Evolutionary conservation across 2,888 invertebrate genomes (phyloP), one percentile per base, ranked within the genome.

Genomic region (Drosophila siamana): DNA sequence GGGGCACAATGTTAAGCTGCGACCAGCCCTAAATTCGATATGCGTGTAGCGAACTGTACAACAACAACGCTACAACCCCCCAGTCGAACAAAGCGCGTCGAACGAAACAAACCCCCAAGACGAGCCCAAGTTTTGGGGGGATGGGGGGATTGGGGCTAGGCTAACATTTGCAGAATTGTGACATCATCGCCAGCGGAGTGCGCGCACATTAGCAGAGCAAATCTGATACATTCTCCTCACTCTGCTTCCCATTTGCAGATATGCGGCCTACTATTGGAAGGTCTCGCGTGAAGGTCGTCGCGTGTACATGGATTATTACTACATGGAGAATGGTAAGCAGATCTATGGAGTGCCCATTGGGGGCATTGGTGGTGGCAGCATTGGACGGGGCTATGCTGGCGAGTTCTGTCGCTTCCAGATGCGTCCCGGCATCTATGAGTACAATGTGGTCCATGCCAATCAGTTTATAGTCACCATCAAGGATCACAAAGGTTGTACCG

Each of bases 351-450:
- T 96, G 26, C 97, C 97, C 2, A 93, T 97, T 76, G 97, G 97
- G 61, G 97, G 96, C 46, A 95, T 97, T 70, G 97, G 97, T 2
- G 93, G 94, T 73, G 92, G 92, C 38, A 92, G 91, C 51, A 98
- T 99, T 84, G 98, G 98, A 2, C 94, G 98, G 56, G 98, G 98
- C 4, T 98, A 95, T 92, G 95, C 95, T 87, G 98, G 98, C 15
- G 98, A 98, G 92, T 98, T 98, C 92, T 98, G 98, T 91, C 94
- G 98, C 60, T 98, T 95, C 91, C 97, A 97, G 91, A 93, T 99
- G 89, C 94, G 95, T 70, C 98, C 98, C 0, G 98, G 98, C 50
- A 93, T 97, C 66, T 98, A 98, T 92, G 96, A 97, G 88, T 97
- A 97, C 92, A 94, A 96, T 80, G 95, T 95, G 5, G 94, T 97